Base-by-base conservation (phyloP, 2,797 vertebrate genomes). In the Tamandua tetradactyla region DNA sequence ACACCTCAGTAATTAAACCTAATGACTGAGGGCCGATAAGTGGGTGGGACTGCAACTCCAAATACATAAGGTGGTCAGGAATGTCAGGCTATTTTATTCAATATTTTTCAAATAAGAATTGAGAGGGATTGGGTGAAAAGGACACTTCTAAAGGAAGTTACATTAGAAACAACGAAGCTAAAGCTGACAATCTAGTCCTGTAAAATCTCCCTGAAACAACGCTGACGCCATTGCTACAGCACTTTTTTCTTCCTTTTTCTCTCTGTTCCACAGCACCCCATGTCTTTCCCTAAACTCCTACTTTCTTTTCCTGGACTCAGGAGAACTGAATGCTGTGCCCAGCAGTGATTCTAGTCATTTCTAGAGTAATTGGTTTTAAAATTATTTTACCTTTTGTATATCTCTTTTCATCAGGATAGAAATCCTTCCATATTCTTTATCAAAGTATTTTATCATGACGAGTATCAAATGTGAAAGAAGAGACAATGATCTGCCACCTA, bases 371-470 rank as follows among this genome's bases (percentile, higher is more conserved):
- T 68, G 14, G 42, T 91, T 76, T 78, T 35, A 9, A 20, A 32
- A 95, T 61, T 30, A 25, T 59, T 81, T 89, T 79, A 55, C 4
- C 44, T 30, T 22, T 47, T n/a, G 32, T 20, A 3, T 18, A n/a
- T 59, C 79, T 90, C 66, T 76, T 90, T 91, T 18, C 37, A 49
- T 87, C n/a, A 49, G 42, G 40, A 74, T n/a, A 30, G 69, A 85
- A 76, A 57, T 62, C 8, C 7, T 93, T 86, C 49, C 55, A 66
- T 83, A 32, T 66, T 87, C 52, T 76, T 78, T 80, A 87, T 87
- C 17, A 49, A 86, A 30, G 14, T 62, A 61, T n/a, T 96, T 86
- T 94, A 89, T 88, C 47, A 25, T 40, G 47, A 82, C 80, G 86
- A 40, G 14, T 40, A 57, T 44, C 47, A 35, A 78, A n/a, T 6